These are phyloP conservation scores for Trachelus iudaicus DNA, from an alignment of 2,888 invertebrate species.

Conservation along the genomic window DNA sequence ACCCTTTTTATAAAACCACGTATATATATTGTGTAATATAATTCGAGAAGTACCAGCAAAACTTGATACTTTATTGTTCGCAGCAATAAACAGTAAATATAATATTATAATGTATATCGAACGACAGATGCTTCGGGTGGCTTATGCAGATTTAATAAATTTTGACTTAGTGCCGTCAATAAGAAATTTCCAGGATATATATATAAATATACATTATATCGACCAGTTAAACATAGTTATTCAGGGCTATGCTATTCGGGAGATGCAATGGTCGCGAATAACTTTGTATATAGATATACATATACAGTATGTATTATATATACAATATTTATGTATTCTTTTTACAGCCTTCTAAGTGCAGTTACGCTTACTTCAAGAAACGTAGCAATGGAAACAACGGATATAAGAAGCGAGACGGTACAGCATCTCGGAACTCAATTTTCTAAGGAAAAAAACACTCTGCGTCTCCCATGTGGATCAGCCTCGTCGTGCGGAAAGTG, in stretches of 20 bases:
- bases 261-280: too few relatives aligned
- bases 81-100: neutral
- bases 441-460: slow-evolving; percentile 31
- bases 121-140: neutral
- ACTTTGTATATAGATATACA: neutral
- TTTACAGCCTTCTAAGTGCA: neutral
- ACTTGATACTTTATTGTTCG: neutral
- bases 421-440: neutral
- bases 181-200: too few relatives aligned
- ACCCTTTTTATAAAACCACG: neutral
- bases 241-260: too few relatives aligned
- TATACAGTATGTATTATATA: neutral
- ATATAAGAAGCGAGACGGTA: neutral
- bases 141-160: too few relatives aligned
- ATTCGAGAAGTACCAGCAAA: neutral
- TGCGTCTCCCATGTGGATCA: slow-evolving; percentile 53
- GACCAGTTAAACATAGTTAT: too few relatives aligned
- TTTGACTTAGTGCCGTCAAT: too few relatives aligned
- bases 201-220: too few relatives aligned
- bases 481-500: slow-evolving; percentile 48
- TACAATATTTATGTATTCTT: neutral
- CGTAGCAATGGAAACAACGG: neutral
- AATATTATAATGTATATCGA: neutral
- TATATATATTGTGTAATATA: neutral
- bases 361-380: neutral